Base-by-base conservation (phyloP, 2,113 vertebrate species). In the Carettochelys insculpta region DNA sequence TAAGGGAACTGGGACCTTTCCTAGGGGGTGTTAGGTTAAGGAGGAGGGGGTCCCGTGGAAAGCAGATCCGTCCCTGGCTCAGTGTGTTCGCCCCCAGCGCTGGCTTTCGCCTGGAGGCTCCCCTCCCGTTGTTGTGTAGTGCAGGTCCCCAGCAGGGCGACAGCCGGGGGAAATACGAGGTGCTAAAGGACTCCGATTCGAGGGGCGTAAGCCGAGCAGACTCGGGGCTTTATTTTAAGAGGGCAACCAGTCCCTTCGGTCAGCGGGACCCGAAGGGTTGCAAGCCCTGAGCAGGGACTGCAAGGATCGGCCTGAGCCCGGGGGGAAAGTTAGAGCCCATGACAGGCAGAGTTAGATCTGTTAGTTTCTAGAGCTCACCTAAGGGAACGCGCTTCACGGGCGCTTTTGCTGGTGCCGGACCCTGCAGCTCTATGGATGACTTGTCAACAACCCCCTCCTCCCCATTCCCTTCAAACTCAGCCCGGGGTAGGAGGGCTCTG, bases 1-100 rank as follows among this genome's bases (percentile, higher is more conserved):
- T 99, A 99, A 98, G 99, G 87, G 92, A 96, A 90, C 90, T 95
- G 96, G 90, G 96, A 92, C 90, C 80, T 92, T 95, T 95, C 93
- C 92, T 92, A 91, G 38, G 71, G 88, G 91, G 86, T 93, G n/a
- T n/a, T n/a, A n/a, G 86, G 85, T 94, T 87, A 88, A 85, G 89
- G 80, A 81, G 82, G 34, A 89, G 58, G 8, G 54, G 13, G 86
- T 83, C 89, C 90, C 79, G 90, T 90, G 65, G 73, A 11, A 75
- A 85, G 83, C 1, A 3, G 91, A 88, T 89, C 65, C 83, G 51
- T 61, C 89, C n/a, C n/a, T 38, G 17, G 4, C 19, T 38, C n/a
- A 8, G 58, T 34, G 31, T 4, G 3, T 16, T 11, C 52, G 3
- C 25, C 53, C 25, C 41, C 17, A 17, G 14, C 19, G 4, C 58